Evolutionary conservation across 2,797 vertebrate genomes (phyloP), one percentile per base, ranked within the genome.

Genomic region (Xenops minutus): DNA sequence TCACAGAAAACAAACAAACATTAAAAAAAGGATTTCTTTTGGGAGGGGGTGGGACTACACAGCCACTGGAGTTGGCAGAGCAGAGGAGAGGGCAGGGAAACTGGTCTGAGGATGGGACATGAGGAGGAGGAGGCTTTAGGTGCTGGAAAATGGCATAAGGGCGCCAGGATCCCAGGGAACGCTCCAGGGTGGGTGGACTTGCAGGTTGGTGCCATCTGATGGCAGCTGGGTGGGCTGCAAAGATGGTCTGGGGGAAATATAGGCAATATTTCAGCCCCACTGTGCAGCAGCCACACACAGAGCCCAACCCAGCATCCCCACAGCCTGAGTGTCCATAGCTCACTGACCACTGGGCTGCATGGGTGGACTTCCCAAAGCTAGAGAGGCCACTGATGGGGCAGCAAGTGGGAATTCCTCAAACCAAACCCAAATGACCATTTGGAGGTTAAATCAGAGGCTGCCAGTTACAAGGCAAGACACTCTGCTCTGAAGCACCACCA

Each of bases 121-220:
- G 16, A 75, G 36, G 71, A 71, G 34, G 30, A 2, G 39, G 39
- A 82, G 36, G 63, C 23, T 87, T 73, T 3, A 71, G 32, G 44
- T 49, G 67, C 34, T 83, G 75, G 14, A 34, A 56, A 88, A 49
- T 14, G 59, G 55, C 24, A 1, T 34, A 55, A 36, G 0, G 14
- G 8, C 39, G 39, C 21, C 21, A 73, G 51, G 34, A 87, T 29
- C 43, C 37, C 23, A 56, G 24, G 39, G 22, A 34, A 8, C 27
- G 41, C 15, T 10, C 78, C 95, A 91, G 52, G 48, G 2, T 72
- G 63, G 88, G 54, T 63, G 90, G 26, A 89, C 61, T 32, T 68
- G 83, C 74, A 92, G 86, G 71, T 43, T 93, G 83, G 77, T 87
- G 79, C 87, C 87, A 91, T 84, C 92, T 93, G 88, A 93, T 64